Conservation (phyloP, 2,888 invertebrate genomes). For the Drosophila subsilvestris region DNA sequence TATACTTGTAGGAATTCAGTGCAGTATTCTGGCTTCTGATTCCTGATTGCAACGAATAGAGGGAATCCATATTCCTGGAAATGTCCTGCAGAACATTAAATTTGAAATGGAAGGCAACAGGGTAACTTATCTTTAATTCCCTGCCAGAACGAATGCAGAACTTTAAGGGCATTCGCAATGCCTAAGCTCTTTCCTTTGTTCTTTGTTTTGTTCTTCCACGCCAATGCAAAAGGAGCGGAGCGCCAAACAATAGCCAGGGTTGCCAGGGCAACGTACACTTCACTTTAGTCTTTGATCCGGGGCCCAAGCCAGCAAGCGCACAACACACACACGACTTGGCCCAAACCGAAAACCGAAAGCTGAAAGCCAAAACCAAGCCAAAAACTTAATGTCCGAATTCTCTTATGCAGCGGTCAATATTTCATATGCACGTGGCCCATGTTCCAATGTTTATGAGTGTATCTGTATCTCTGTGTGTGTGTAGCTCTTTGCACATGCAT, state of each 20-base stretch:
- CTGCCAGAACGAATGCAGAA: neutral
- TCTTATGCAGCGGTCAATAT: constrained; percentile 66
- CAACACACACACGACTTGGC: constrained; percentile 17
- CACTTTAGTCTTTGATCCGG: constrained; percentile 23
- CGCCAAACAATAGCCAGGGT: constrained; percentile 6
- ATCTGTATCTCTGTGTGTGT: constrained; percentile 13
- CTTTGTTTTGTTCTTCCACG: no score
- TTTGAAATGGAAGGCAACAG: neutral
- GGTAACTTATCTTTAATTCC: neutral
- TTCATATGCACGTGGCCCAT: constrained; percentile 66
- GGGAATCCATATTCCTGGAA: neutral
- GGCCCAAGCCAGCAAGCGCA: neutral
- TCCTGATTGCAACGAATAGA: no score
- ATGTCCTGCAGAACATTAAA: neutral
- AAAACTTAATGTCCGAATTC: constrained; percentile 46
- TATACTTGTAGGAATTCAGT: neutral
- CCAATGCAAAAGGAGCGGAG: neutral
- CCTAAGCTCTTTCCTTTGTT: neutral
- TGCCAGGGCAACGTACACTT: constrained; percentile 22
- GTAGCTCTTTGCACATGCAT: neutral
- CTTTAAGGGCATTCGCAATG: neutral
- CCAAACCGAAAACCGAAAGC: constrained; percentile 11
- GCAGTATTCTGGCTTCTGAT: neutral
- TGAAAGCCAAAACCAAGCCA: constrained; percentile 26
- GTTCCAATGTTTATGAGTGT: constrained; percentile 41